Conservation (phyloP, 2,888 invertebrate genomes). For the Phyllotreta striolata region DNA sequence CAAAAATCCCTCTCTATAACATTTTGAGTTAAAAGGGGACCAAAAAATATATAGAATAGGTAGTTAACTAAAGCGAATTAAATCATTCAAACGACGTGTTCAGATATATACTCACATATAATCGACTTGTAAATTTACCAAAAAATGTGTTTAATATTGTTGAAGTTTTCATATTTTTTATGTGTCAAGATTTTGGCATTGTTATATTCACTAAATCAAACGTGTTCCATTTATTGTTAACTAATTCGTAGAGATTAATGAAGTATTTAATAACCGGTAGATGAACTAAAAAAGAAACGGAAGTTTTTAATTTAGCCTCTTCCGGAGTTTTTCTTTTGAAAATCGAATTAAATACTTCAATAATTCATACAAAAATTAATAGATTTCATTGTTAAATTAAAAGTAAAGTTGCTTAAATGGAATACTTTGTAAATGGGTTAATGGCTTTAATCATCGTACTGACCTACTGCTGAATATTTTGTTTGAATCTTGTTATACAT, state of each 20-base stretch:
- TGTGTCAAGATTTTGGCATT: conserved; percentile 44
- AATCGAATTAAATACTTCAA: too few relatives aligned
- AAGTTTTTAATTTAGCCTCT: too few relatives aligned
- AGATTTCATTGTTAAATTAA: too few relatives aligned
- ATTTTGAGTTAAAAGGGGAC: conserved; percentile 17
- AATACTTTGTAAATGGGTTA: conserved; percentile 36
- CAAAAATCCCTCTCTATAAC: conserved; percentile 18
- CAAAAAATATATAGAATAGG: conserved; percentile 15
- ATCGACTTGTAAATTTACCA: conserved; percentile 40
- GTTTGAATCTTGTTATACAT: conserved; percentile 44
- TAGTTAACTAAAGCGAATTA: neutral
- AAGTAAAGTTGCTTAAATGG: conserved; percentile 25
- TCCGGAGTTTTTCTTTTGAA: too few relatives aligned
- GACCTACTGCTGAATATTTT: conserved; percentile 46
- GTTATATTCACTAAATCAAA: conserved; percentile 41
- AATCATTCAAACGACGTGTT: conserved; percentile 3
- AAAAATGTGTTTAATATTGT: conserved; percentile 40
- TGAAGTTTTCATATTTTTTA: conserved; percentile 41
- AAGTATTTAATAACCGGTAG: too few relatives aligned
- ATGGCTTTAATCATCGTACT: conserved; percentile 48
- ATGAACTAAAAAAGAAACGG: too few relatives aligned
- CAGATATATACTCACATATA: conserved; percentile 4
- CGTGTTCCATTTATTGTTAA: conserved; percentile 8
- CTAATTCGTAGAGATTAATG: too few relatives aligned
- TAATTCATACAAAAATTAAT: too few relatives aligned